Percentiles rank a stretch among this genome's conserved stretches.
phyloP scores from a whole-genome alignment of 2,797 vertebrate species.

The Delichon dasypus region DNA sequence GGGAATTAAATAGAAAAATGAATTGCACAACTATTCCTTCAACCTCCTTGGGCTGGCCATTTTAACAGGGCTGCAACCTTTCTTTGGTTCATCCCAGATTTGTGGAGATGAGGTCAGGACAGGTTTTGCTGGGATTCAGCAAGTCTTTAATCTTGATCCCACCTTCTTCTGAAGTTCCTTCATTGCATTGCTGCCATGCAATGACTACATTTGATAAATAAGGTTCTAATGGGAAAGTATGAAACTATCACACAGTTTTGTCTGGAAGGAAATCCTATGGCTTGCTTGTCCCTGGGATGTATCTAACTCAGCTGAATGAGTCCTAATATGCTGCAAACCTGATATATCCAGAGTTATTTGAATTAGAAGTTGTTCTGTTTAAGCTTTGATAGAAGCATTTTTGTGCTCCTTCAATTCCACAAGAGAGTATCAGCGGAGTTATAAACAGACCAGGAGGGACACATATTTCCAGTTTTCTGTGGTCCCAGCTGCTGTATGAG shows the following conservation, averaged over 20 bases:
- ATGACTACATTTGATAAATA: neutral
- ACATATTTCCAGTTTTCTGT: neutral
- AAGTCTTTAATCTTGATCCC: neutral
- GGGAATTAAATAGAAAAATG: neutral
- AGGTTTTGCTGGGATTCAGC: neutral
- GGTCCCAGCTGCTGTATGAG: neutral
- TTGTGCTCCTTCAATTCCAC: neutral
- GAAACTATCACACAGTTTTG: neutral
- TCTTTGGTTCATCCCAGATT: neutral
- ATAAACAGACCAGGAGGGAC: neutral
- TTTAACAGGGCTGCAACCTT: neutral
- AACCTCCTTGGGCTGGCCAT: no score
- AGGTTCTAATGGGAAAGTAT: neutral
- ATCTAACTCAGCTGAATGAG: neutral
- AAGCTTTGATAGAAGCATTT: neutral
- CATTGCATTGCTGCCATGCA: fast-evolving
- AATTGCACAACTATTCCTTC: neutral
- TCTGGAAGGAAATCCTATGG: neutral
- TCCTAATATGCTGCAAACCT: neutral
- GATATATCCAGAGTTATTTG: neutral
- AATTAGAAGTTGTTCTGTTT: neutral
- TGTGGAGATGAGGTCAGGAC: neutral
- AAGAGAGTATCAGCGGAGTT: neutral
- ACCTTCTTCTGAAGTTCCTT: neutral
- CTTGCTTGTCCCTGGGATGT: neutral